Conservation (phyloP, 2,888 invertebrate species). For the Philopedon plagiatum region DNA sequence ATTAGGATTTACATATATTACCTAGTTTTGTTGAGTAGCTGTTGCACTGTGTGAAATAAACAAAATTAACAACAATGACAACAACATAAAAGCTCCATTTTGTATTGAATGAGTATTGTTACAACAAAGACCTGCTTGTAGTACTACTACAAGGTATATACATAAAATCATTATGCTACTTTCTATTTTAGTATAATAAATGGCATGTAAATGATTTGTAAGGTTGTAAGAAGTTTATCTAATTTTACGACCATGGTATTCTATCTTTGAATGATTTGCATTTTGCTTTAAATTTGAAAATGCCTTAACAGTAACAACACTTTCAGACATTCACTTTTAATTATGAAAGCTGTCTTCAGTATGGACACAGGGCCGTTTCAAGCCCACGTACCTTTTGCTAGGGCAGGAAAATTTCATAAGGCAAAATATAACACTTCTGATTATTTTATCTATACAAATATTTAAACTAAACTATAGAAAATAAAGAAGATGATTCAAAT, state of each 20-base stretch:
- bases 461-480: no score
- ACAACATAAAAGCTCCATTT: background rate
- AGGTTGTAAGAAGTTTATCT: background rate
- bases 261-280: conserved; percentile 1
- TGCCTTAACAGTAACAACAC: no score
- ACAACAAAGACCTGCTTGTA: conserved; percentile 16
- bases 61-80: conserved; percentile 13
- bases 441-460: no score
- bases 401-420: no score
- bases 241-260: background rate
- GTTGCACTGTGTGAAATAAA: background rate
- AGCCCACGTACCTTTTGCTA: no score
- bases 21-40: background rate
- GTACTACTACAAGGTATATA: conserved; percentile 5
- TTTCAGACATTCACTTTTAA: no score
- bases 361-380: no score
- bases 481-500: no score
- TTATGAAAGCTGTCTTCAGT: no score
- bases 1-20: background rate
- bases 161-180: background rate
- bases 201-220: background rate
- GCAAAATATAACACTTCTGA: no score
- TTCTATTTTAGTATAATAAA: conserved; percentile 8
- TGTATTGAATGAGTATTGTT: conserved; percentile 22
- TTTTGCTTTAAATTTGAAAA: conserved; percentile 1